Base-by-base conservation (phyloP, 2,888 invertebrate species). In the Artemia sinica region DNA sequence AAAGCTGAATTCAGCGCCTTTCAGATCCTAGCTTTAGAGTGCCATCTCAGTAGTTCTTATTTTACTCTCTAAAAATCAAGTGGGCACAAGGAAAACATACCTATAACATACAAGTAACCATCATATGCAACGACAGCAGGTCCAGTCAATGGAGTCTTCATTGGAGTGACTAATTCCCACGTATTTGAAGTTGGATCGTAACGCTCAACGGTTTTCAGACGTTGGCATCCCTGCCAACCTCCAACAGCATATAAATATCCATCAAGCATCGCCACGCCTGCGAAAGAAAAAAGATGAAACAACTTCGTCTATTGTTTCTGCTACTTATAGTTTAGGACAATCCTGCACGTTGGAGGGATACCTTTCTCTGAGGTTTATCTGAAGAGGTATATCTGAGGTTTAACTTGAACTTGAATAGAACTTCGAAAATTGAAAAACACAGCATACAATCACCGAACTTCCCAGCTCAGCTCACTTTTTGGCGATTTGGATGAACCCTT, bases 181-280 rank as follows among this genome's bases (percentile, higher is more conserved):
- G 75, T 74, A 73, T 81, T 81, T 8, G 76, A 76, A 51, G 74
- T 74, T 1, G 78, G 78, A 73, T 81, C 79, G 73, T 80, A 81
- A 0, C 78, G 74, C 73, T 81, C 82, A 6, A 81, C 80, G 51
- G 77, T 76, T 70, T 76, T 78, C 52, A 81, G 74, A 9, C 80
- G 74, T 67, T 75, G 75, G 4, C 77, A 74, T 2, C 80, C 80
- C 74, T 81, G 80, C 76, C 80, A 80, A 6, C 82, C 82, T 13
- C 81, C 81, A 51, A 81, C 78, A 52, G 81, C 81, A 75, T 79
- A 81, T 8, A 80, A 75, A 71, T 73, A 79, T 72, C 81, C 80
- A 76, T 82, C 81, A 52, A 81, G 75, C 72, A 81, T 77, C 12
- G 79, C 79, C 52, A 81, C 74, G 68, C 79, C 80, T 79, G 72